phyloP scores from a whole-genome alignment of 2,888 invertebrate species.

The Panorpa germanica region DNA sequence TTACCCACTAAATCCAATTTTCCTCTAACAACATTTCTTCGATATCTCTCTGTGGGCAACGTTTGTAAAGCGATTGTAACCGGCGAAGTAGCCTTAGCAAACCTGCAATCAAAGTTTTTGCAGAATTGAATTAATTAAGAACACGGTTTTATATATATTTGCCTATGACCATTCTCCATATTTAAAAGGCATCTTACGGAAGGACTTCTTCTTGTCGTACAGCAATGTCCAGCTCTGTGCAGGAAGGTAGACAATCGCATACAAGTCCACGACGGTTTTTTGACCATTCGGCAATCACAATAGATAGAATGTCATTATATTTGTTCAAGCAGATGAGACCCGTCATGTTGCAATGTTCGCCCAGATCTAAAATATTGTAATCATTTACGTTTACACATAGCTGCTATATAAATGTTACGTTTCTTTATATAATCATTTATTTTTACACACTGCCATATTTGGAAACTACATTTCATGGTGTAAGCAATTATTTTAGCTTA shows the following conservation, averaged over 20 bases:
- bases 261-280: slow-evolving; percentile 32
- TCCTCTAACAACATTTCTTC: slow-evolving; percentile 53
- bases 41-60: slow-evolving; percentile 48
- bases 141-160: neutral
- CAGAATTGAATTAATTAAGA: too few relatives aligned
- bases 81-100: slow-evolving; percentile 18
- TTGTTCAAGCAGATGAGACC: slow-evolving; percentile 44
- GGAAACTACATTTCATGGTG: too few relatives aligned
- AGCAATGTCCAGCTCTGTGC: slow-evolving; percentile 48
- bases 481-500: too few relatives aligned
- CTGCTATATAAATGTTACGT: too few relatives aligned
- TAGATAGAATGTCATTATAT: slow-evolving; percentile 37
- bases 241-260: slow-evolving; percentile 51
- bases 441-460: too few relatives aligned
- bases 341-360: slow-evolving; percentile 39
- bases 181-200: slow-evolving; percentile 16
- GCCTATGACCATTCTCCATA: neutral
- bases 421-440: too few relatives aligned
- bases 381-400: too few relatives aligned
- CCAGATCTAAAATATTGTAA: too few relatives aligned
- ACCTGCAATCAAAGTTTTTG: neutral
- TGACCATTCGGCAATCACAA: slow-evolving; percentile 46
- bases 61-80: slow-evolving; percentile 41
- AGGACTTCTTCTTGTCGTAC: slow-evolving; percentile 33
- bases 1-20: slow-evolving; percentile 53